These are phyloP conservation scores for Burhinus bistriatus DNA, from an alignment of 2,113 vertebrate genomes.

Conservation along the genomic window DNA sequence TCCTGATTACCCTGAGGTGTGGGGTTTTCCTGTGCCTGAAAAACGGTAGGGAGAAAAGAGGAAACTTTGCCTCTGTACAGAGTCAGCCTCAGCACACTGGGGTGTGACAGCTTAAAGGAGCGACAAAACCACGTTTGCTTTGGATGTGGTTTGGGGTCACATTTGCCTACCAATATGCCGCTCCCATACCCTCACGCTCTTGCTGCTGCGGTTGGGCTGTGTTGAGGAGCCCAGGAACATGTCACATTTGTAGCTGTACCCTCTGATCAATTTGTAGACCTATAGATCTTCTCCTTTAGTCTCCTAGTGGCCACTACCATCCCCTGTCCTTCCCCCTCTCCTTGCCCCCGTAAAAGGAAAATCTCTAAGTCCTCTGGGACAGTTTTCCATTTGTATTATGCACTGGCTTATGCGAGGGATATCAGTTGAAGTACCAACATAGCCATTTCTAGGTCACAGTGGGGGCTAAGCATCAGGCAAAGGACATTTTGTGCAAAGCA, in stretches of 20 bases:
- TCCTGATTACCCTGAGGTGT: background rate
- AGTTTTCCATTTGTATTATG: background rate
- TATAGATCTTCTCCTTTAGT: background rate
- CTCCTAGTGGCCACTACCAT: no score
- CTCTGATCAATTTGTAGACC: background rate
- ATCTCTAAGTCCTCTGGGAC: background rate
- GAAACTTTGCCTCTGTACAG: background rate
- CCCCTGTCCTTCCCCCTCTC: background rate
- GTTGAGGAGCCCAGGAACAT: fast-evolving
- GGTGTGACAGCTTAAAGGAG: background rate
- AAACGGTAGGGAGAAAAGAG: background rate
- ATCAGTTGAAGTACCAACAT: background rate
- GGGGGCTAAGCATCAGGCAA: background rate
- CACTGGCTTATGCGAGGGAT: background rate
- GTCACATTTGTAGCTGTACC: background rate
- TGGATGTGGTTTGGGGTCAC: background rate
- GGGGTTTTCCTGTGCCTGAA: background rate
- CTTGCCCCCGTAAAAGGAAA: background rate
- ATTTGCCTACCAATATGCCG: background rate
- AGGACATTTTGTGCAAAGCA: background rate
- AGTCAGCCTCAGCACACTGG: background rate
- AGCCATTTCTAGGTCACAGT: background rate
- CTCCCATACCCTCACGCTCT: background rate
- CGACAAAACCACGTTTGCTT: background rate
- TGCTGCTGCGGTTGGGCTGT: background rate